These are phyloP conservation scores for Drosophila buzzatii DNA, from an alignment of 2,888 invertebrate genomes.

Conservation along the genomic window DNA sequence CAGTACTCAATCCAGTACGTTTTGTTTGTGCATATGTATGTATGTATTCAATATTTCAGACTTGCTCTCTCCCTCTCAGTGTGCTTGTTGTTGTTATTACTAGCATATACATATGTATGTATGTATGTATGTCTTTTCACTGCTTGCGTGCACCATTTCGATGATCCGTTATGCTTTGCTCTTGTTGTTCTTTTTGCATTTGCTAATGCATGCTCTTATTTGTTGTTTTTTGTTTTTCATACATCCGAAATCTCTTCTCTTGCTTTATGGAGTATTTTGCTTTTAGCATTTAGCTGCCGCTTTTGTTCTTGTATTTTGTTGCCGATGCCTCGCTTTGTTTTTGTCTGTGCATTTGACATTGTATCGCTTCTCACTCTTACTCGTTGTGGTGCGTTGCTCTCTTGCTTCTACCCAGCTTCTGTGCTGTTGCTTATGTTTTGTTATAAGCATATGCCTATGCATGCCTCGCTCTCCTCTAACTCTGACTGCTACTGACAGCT, in stretches of 20 bases:
- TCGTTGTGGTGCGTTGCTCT: not conserved
- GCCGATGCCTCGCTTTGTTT: not conserved
- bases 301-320: not conserved
- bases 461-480: not conserved
- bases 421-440: not conserved
- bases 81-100: not conserved
- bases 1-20: not conserved
- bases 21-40: slow-evolving; percentile 3
- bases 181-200: not conserved
- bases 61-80: not conserved
- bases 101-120: not conserved
- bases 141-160: not conserved
- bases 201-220: not conserved
- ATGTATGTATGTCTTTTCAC: not conserved
- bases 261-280: not conserved
- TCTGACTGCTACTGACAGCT: not conserved
- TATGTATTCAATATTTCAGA: not conserved
- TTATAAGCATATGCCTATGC: not conserved
- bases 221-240: not conserved
- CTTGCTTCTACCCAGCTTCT: not conserved
- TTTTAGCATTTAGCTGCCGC: slow-evolving; percentile 1
- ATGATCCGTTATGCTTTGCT: slow-evolving; percentile 10
- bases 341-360: not conserved
- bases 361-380: not conserved
- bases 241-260: not conserved